Percentiles rank a stretch among this genome's conserved stretches.
Evolutionary conservation across 2,888 invertebrate species (phyloP).

Genomic region (Melipona bicolor): DNA sequence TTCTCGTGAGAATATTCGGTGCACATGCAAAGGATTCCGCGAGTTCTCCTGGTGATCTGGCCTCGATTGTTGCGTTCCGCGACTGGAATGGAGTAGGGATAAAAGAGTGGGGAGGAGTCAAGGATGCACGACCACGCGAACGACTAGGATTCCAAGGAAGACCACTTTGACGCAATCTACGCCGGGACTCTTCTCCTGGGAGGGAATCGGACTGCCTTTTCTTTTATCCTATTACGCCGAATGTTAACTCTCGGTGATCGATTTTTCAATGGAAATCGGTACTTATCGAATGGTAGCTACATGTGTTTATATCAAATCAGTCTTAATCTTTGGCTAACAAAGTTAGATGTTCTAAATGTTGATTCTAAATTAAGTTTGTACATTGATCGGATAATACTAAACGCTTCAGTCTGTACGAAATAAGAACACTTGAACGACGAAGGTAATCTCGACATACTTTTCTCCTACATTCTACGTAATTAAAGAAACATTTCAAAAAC

Average conservation of each 20-base stretch:
- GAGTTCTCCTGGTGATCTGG: conserved; percentile 36
- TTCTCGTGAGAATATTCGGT: conserved; percentile 14
- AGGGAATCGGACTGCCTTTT: conserved; percentile 33
- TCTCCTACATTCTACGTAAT: too few relatives aligned
- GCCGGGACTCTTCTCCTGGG: conserved; percentile 51
- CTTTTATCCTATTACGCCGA: conserved; percentile 54
- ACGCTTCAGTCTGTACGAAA: too few relatives aligned
- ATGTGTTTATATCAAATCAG: neutral
- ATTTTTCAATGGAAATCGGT: conserved; percentile 32
- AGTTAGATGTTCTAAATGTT: too few relatives aligned
- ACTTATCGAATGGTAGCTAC: conserved; percentile 9
- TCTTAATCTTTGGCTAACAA: neutral
- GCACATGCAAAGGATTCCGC: conserved; percentile 16
- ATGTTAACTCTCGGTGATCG: conserved; percentile 38
- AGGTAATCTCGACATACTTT: too few relatives aligned
- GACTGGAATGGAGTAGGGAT: neutral
- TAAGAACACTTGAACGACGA: too few relatives aligned
- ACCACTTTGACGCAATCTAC: conserved; percentile 78
- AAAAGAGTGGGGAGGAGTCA: conserved; percentile 21
- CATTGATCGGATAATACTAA: too few relatives aligned
- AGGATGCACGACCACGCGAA: conserved; percentile 55
- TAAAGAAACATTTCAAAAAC: too few relatives aligned
- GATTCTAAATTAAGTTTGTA: too few relatives aligned
- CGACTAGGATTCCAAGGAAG: conserved; percentile 77
- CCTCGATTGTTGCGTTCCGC: conserved; percentile 36